These are phyloP conservation scores for Shargacucullia verbasci DNA, from an alignment of 2,888 invertebrate genomes.

Conservation along the genomic window DNA sequence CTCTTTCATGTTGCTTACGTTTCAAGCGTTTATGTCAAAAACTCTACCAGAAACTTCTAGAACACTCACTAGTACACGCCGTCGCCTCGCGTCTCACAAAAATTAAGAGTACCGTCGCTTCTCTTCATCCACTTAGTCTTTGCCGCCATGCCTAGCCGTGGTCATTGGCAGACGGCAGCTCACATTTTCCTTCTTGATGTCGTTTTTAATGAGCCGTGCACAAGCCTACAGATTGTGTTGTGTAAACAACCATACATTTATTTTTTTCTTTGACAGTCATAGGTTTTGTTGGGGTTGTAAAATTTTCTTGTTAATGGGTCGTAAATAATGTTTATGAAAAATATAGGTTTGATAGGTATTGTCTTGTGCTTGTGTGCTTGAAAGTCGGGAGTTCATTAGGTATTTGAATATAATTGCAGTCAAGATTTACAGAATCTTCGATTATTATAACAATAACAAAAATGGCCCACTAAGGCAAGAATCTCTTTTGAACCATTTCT, in stretches of 20 bases:
- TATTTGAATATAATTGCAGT: no score
- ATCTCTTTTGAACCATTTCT: no score
- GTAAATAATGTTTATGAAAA: slow-evolving; percentile 21
- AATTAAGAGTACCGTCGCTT: slow-evolving; percentile 12
- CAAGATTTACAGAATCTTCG: no score
- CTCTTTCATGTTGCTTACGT: no score
- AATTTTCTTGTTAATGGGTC: slow-evolving; percentile 54
- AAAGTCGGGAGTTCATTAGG: no score
- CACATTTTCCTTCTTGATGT: slow-evolving; percentile 74
- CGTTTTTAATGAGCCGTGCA: slow-evolving; percentile 80
- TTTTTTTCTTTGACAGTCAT: slow-evolving; percentile 60
- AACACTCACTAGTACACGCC: neutral
- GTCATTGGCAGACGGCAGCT: slow-evolving; percentile 56
- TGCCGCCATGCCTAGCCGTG: slow-evolving; percentile 56
- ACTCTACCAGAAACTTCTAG: slow-evolving; percentile 2
- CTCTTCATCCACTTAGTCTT: slow-evolving; percentile 56
- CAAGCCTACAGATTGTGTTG: slow-evolving; percentile 59
- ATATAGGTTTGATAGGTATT: no score
- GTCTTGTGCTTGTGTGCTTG: no score
- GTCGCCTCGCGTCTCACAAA: neutral
- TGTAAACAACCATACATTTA: slow-evolving; percentile 70
- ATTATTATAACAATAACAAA: no score
- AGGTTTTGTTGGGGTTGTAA: slow-evolving; percentile 54
- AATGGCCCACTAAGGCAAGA: no score
- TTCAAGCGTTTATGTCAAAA: neutral